Conservation (phyloP, 2,113 vertebrate genomes). For the Hydrolagus affinis region DNA sequence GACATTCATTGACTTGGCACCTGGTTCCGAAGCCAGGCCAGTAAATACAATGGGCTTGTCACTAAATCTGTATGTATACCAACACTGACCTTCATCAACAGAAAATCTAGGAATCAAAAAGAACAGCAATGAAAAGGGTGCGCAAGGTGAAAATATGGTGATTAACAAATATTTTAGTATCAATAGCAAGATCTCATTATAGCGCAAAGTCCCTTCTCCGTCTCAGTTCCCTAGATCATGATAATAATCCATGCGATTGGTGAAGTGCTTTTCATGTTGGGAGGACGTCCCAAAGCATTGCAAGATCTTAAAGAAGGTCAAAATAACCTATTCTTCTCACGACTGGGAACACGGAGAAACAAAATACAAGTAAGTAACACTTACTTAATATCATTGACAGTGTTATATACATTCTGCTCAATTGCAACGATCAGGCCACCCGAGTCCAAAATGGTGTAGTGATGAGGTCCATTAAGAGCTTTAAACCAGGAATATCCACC, state of each 20-base stretch:
- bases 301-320: not conserved
- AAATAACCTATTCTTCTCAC: not conserved
- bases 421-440: slow-evolving; percentile 83
- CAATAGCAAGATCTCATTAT: too few species aligned
- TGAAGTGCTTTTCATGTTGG: too few species aligned
- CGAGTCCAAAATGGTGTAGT: slow-evolving; percentile 85
- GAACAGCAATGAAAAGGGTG: too few species aligned
- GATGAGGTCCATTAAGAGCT: slow-evolving; percentile 77
- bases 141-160: too few species aligned
- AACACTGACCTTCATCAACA: slow-evolving; percentile 86
- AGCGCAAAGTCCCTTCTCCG: too few species aligned
- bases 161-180: too few species aligned
- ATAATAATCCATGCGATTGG: too few species aligned
- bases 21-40: slow-evolving; percentile 78
- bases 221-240: too few species aligned
- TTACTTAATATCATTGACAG: slow-evolving; percentile 75
- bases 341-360: too few species aligned
- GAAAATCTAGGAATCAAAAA: slow-evolving; percentile 65
- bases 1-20: slow-evolving; percentile 80
- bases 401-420: slow-evolving; percentile 58
- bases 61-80: slow-evolving; percentile 70
- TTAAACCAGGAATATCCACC: slow-evolving; percentile 81
- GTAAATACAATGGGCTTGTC: slow-evolving; percentile 73
- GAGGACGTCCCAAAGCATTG: too few species aligned
- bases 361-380: slow-evolving; percentile 31